Evolutionary conservation across 2,888 invertebrate genomes (phyloP).

Genomic region (Drosophila paracracens): DNA sequence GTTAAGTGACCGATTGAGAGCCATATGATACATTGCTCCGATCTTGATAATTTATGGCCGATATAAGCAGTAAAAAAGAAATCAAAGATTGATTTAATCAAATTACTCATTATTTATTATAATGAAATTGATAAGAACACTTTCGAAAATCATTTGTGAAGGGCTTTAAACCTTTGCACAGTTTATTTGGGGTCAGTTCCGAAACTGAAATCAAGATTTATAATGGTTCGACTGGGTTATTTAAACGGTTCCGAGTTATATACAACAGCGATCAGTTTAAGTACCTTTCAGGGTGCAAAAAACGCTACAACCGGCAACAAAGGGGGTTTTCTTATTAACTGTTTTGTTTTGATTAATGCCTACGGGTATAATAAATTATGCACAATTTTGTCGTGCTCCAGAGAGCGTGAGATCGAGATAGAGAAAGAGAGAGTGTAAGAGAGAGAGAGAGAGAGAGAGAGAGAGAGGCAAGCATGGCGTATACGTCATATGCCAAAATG

Average conservation of each 20-base stretch:
- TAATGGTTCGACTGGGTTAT: conserved; percentile 17
- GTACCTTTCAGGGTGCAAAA: conserved; percentile 17
- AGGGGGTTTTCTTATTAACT: background rate
- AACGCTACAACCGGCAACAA: conserved; percentile 16
- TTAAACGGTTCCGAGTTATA: conserved; percentile 1
- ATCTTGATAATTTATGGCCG: background rate
- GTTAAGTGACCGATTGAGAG: background rate
- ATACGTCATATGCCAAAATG: conserved; percentile 50
- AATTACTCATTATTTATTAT: background rate
- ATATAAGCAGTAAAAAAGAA: background rate
- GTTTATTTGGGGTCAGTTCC: background rate
- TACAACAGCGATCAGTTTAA: conserved; percentile 20
- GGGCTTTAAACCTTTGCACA: background rate
- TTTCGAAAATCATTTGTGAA: background rate
- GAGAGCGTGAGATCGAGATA: background rate
- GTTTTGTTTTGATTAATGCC: conserved; percentile 9
- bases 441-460: background rate
- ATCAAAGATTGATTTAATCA: background rate
- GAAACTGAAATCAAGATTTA: background rate
- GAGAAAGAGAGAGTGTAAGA: background rate
- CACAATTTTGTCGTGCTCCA: background rate
- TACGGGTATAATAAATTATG: conserved; percentile 1
- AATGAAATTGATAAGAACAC: background rate
- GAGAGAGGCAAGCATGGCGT: conserved; percentile 27
- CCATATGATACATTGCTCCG: background rate